Evolutionary conservation across 2,113 vertebrate genomes (phyloP).

Genomic region (Dasyornis broadbenti): DNA sequence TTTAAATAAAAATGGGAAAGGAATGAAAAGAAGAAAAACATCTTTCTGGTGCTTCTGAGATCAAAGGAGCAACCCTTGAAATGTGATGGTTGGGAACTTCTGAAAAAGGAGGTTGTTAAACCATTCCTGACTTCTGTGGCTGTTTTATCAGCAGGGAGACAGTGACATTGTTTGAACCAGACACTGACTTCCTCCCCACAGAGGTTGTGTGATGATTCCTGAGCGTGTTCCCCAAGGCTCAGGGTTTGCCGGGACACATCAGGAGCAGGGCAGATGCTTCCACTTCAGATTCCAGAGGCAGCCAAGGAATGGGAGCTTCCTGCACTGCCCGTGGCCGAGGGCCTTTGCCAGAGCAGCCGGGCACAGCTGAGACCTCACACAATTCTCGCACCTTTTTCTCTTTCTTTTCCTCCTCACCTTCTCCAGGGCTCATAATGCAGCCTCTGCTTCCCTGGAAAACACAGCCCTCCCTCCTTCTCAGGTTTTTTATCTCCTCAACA

Average conservation of each 20-base stretch:
- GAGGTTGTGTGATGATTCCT: conserved; percentile 3
- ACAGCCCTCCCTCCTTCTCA: neutral
- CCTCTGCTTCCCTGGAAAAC: neutral
- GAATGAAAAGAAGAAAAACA: neutral
- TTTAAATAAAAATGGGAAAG: neutral
- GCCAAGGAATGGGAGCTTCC: neutral
- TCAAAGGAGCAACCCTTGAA: conserved; percentile 51
- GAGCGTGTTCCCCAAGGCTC: neutral
- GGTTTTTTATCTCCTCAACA: neutral
- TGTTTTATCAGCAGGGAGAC: conserved; percentile 12
- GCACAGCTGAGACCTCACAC: neutral
- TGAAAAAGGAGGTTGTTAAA: conserved; percentile 38
- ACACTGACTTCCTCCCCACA: neutral
- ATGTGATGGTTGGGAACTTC: conserved; percentile 38
- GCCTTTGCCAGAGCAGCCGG: neutral
- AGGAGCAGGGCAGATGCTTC: neutral
- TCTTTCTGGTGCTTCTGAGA: conserved; percentile 15
- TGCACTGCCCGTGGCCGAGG: neutral
- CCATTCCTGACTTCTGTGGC: conserved; percentile 3
- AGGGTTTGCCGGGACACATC: neutral
- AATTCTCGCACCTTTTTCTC: neutral
- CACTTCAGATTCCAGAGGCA: neutral
- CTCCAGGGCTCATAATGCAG: neutral
- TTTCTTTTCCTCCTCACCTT: neutral
- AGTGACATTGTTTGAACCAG: conserved; percentile 36